Evolutionary conservation across 2,888 invertebrate species (phyloP).

Genomic region (Pegoplata infirma): DNA sequence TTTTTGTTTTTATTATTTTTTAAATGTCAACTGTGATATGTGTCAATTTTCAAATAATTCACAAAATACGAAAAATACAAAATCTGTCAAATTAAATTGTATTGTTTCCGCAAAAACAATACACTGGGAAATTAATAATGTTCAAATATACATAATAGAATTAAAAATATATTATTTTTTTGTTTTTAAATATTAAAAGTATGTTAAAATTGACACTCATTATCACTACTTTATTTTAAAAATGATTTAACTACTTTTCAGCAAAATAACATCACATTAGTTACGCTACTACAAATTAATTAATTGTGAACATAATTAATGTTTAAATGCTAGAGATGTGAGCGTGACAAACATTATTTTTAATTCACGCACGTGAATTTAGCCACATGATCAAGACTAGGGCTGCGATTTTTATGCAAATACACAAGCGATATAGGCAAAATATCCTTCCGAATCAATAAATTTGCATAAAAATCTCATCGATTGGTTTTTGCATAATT

Average conservation of each 20-base stretch:
- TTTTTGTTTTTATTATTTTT: too few relatives aligned
- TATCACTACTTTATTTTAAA: not conserved
- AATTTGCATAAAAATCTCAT: too few relatives aligned
- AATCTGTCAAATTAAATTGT: conserved; percentile 26
- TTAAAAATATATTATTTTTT: too few relatives aligned
- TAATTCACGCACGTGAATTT: too few relatives aligned
- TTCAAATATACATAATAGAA: not conserved
- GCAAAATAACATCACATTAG: not conserved
- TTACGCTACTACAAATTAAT: conserved; percentile 12
- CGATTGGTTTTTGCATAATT: too few relatives aligned
- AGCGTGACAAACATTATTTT: too few relatives aligned
- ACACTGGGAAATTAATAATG: conserved; percentile 2
- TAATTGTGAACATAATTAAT: conserved; percentile 5
- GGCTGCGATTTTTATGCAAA: too few relatives aligned
- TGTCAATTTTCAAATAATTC: conserved; percentile 16
- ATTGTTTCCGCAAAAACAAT: conserved; percentile 1
- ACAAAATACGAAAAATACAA: conserved; percentile 11
- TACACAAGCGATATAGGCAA: too few relatives aligned
- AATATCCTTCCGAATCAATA: too few relatives aligned
- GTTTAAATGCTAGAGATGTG: not conserved
- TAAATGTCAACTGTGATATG: conserved; percentile 41
- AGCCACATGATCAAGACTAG: too few relatives aligned
- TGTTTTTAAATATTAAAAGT: not conserved
- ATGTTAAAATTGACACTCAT: conserved; percentile 1
- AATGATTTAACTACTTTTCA: conserved; percentile 4